Conservation (phyloP, 2,888 invertebrate species). For the Cistogaster globosa region DNA sequence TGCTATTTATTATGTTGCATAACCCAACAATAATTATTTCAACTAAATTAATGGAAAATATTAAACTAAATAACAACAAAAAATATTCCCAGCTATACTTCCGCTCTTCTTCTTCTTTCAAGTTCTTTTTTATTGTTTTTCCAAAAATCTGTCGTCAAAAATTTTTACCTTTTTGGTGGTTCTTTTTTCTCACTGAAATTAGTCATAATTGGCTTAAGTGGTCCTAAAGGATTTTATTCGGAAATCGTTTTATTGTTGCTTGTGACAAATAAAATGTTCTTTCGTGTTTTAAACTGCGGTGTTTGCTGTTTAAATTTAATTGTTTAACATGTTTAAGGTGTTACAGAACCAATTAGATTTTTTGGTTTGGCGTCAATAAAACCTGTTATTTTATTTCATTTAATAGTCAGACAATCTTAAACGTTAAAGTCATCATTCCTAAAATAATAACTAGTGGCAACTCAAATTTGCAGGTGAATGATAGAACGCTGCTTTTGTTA, state of each 20-base stretch:
- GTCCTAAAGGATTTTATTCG: conserved; percentile 48
- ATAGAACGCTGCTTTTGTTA: too few species aligned
- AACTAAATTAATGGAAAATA: conserved; percentile 45
- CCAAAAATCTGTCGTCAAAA: conserved; percentile 65
- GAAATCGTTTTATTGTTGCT: conserved; percentile 26
- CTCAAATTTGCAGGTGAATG: too few species aligned
- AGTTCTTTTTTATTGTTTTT: conserved; percentile 29
- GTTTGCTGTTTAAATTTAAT: conserved; percentile 49
- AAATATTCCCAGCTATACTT: conserved; percentile 3
- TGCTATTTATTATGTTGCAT: conserved; percentile 53
- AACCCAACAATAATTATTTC: conserved; percentile 32
- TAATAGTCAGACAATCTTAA: too few species aligned
- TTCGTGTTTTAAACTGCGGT: conserved; percentile 47
- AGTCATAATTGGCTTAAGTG: conserved; percentile 70
- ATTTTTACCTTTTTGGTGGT: conserved; percentile 11
- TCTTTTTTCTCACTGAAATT: conserved; percentile 45
- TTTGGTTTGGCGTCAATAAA: not conserved
- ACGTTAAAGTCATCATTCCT: too few species aligned
- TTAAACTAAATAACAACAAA: not conserved
- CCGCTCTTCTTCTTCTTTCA: not conserved
- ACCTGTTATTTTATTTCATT: conserved; percentile 1
- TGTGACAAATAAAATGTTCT: conserved; percentile 53
- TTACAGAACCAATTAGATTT: conserved; percentile 5
- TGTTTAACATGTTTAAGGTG: conserved; percentile 66
- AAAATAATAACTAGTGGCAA: too few species aligned